These are phyloP conservation scores for Charadrius vociferus DNA, from an alignment of 2,113 vertebrate genomes.

Conservation along the genomic window DNA sequence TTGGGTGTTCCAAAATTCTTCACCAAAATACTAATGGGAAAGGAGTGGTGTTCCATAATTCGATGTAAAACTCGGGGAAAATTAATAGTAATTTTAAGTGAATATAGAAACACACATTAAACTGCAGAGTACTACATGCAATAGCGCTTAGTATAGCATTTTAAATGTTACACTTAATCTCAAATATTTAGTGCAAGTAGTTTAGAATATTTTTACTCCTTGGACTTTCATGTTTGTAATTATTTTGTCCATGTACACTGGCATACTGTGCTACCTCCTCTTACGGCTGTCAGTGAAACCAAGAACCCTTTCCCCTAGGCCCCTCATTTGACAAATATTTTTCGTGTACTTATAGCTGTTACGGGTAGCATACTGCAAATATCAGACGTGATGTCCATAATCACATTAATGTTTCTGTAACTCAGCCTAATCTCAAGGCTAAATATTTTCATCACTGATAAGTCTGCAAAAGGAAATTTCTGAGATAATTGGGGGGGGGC, in stretches of 20 bases:
- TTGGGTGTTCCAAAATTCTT: background rate
- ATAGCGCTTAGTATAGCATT: background rate
- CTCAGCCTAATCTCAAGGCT: background rate
- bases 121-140: background rate
- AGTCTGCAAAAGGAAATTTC: background rate
- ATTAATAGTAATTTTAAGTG: background rate
- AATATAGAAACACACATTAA: background rate
- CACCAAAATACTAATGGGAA: background rate
- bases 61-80: background rate
- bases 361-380: background rate
- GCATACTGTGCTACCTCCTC: background rate
- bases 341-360: background rate
- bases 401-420: background rate
- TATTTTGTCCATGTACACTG: background rate
- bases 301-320: background rate
- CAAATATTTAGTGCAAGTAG: background rate
- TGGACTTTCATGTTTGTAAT: background rate
- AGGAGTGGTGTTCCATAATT: background rate
- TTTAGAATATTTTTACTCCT: background rate
- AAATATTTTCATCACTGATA: background rate
- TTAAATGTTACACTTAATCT: background rate
- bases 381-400: background rate
- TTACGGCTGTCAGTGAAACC: background rate
- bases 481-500: background rate
- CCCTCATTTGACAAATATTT: background rate